Evolutionary conservation across 2,888 invertebrate genomes (phyloP).

Genomic region (Ophioninae sp.): DNA sequence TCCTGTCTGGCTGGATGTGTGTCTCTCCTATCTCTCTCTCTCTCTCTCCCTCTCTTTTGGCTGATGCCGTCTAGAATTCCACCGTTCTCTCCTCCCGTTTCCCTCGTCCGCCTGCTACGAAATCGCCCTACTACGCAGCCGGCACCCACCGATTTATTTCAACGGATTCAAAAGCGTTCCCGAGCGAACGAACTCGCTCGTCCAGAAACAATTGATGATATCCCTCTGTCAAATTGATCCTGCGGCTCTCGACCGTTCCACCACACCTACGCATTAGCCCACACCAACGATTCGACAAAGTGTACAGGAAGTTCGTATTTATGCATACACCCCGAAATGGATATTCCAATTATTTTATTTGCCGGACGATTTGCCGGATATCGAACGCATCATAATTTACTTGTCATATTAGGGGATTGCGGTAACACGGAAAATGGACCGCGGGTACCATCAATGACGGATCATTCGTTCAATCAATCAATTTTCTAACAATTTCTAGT

Average conservation of each 20-base stretch:
- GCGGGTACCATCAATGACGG: neutral
- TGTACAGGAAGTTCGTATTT: constrained; percentile 1
- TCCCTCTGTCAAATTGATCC: constrained; percentile 55
- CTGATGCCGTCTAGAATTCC: constrained; percentile 34
- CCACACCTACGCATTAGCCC: neutral
- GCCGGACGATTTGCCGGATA: constrained; percentile 26
- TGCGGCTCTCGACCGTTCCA: constrained; percentile 30
- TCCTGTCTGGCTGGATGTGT: constrained; percentile 11
- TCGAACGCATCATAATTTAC: constrained; percentile 9
- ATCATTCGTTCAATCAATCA: neutral
- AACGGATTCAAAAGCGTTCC: constrained; percentile 57
- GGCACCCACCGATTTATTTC: constrained; percentile 58
- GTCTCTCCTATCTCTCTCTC: constrained; percentile 13
- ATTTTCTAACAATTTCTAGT: too few species aligned
- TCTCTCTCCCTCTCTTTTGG: constrained; percentile 5
- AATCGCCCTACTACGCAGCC: constrained; percentile 45
- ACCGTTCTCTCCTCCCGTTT: constrained; percentile 6
- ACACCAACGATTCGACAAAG: constrained; percentile 6
- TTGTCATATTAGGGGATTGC: constrained; percentile 6
- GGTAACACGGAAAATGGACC: neutral
- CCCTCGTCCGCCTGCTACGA: constrained; percentile 27
- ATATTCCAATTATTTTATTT: constrained; percentile 51
- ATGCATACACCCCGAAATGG: constrained; percentile 4
- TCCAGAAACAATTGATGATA: constrained; percentile 62
- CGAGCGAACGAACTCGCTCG: constrained; percentile 47